Evolutionary conservation across 1,140 invertebrate genomes (phyloP), one percentile per base, ranked within the genome.

Genomic region (Drosophila bipectinata): DNA sequence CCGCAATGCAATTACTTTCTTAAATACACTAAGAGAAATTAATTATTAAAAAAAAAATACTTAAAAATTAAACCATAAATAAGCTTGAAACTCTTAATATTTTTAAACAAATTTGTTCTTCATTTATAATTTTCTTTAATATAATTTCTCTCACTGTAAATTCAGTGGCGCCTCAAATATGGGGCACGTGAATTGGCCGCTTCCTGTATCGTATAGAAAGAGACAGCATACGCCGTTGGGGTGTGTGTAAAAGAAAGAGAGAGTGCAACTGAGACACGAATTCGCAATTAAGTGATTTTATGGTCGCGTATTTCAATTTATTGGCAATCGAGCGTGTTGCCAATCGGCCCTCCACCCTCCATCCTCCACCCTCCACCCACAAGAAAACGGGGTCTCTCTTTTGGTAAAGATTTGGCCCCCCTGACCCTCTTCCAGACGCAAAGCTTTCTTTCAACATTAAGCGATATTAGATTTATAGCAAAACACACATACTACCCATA

Each of bases 231-330:
- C 0, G 7, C 32, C 32, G 12, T 2, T 15, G n/a, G n/a, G 39
- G 8, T 41, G 39, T 5, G 12, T 8, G 9, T 21, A 1, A 18
- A 18, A 15, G n/a, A 6, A 14, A n/a, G 10, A 44, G 55, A 28
- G 53, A 26, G 37, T 4, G 32, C 21, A 26, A 48, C 56, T 52
- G 71, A 58, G 79, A 83, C 75, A 88, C 79, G 83, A 88, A 83
- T 77, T 88, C 76, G 75, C 83, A 87, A 87, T 87, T 87, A 88
- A 87, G 83, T 87, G 83, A 87, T 87, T 87, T 87, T 88, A 87
- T 87, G 83, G 83, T 87, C 83, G 83, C 83, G 83, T 83, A 88
- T 87, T 87, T 88, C 82, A 87, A 82, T 87, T 87, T 88, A 87
- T 87, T 87, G 83, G 69, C 82, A 85, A 87, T 82, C 78, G 82